Base-by-base conservation (phyloP, 1,140 invertebrate species). In the Hycleus phaleratus region DNA sequence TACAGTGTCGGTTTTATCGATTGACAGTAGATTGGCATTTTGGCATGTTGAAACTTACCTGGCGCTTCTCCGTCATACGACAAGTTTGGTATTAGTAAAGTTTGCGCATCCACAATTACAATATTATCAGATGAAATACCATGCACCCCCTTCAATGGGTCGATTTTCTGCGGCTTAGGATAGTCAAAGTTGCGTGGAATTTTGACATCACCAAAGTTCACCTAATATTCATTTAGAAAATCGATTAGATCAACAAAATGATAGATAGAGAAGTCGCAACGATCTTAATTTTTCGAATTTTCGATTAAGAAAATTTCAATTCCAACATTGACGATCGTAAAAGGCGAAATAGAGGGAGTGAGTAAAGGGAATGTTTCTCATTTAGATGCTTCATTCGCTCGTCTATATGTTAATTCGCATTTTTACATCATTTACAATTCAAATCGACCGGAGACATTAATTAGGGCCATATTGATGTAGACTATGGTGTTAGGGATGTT, bases 21-120 rank as follows among this genome's bases (percentile, higher is more conserved):
- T n/a, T 42, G 9, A 42, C 9, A 42, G 40, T 42, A 4, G 9
- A 7, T 42, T n/a, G 40, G 10, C 3, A 6, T 4, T 42, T 42
- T 10, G 4, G 9, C 11, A 8, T 42, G 11, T 42, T 42, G 10
- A 42, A 26, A 55, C 77, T 77, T 71, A 92, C 91, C 90, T 74
- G 91, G 91, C 50, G 91, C 91, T 74, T 89, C 86, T 49, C 91
- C 91, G 65, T 95, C 91, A 66, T 93, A 93, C 26, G 85, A 89
- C 67, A 95, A 91, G 71, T 87, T 85, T 1, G 90, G 90, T 49
- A 95, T 81, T 52, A 95, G 78, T 46, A 95, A 79, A 6, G 92
- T 95, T 75, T 95, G 92, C 3, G 91, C 90, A 73, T 95, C 92
- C 4, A 95, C 90, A 45, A 93, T 81, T 3, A 93, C 88, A 61